Conservation (phyloP, 1,140 invertebrate species). For the Aphelinus certus region DNA sequence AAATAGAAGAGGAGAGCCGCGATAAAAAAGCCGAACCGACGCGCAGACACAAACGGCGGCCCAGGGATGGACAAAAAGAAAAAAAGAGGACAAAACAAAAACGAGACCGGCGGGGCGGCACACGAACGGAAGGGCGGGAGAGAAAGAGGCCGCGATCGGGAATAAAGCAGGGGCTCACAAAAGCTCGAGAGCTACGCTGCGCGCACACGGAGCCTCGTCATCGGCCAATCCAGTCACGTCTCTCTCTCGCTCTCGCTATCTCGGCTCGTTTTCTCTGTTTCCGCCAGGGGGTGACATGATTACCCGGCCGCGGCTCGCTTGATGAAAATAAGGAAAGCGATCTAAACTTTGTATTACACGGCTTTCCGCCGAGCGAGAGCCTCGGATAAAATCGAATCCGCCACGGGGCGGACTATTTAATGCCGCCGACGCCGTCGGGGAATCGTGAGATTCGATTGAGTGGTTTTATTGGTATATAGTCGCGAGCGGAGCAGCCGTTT, state of each 20-base stretch:
- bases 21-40: background rate
- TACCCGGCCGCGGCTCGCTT: slow-evolving; percentile 46
- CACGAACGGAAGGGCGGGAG: slow-evolving; percentile 4
- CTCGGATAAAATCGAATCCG: slow-evolving; percentile 17
- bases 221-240: slow-evolving; percentile 34
- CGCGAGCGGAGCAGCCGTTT: background rate
- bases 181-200: background rate
- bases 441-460: slow-evolving; percentile 36
- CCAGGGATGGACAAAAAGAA: background rate
- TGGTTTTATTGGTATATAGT: slow-evolving; percentile 37
- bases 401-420: slow-evolving; percentile 27
- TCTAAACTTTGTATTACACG: slow-evolving; percentile 46
- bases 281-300: slow-evolving; percentile 46
- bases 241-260: too few species aligned
- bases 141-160: slow-evolving; percentile 11
- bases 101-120: background rate
- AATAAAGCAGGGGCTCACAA: slow-evolving; percentile 15
- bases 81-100: slow-evolving; percentile 2
- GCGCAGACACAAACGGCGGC: background rate
- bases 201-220: background rate
- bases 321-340: slow-evolving; percentile 50
- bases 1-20: background rate
- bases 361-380: slow-evolving; percentile 2
- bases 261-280: slow-evolving; percentile 42
- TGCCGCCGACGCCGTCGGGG: slow-evolving; percentile 17